A percentile compares a stretch with the other conserved stretches of the same genome.
Evolutionary conservation across 2,797 vertebrate genomes (phyloP).

Genomic region (Malacoctenus gilli): DNA sequence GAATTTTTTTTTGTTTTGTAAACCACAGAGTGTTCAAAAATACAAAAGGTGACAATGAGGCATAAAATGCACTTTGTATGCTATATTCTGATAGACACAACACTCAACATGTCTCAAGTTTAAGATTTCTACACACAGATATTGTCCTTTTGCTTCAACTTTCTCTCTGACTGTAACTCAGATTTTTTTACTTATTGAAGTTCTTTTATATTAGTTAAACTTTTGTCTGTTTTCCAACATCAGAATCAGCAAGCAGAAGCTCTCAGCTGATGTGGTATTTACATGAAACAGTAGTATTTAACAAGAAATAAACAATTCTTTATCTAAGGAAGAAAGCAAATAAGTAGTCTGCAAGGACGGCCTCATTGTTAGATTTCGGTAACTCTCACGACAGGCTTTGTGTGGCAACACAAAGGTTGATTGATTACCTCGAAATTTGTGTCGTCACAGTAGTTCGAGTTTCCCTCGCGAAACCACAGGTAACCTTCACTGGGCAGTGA

Average conservation of each 20-base stretch:
- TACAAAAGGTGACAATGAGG: no score
- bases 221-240: no score
- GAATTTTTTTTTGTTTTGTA: no score
- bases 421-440: slow-evolving; percentile 81
- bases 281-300: slow-evolving; percentile 29
- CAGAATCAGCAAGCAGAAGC: slow-evolving; percentile 39
- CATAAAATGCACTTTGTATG: no score
- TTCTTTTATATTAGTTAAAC: no score
- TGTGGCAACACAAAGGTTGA: slow-evolving; percentile 80
- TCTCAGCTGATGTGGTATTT: slow-evolving; percentile 32
- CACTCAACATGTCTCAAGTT: no score
- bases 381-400: slow-evolving; percentile 77
- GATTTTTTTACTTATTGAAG: no score
- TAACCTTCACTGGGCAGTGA: slow-evolving; percentile 72
- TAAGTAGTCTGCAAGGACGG: slow-evolving; percentile 58
- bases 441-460: slow-evolving; percentile 67
- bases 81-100: no score
- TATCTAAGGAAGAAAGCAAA: slow-evolving; percentile 47
- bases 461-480: slow-evolving; percentile 62
- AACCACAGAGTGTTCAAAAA: no score
- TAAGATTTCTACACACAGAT: no score
- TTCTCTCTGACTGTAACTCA: no score
- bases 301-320: slow-evolving; percentile 45
- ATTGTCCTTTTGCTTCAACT: no score
- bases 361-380: slow-evolving; percentile 76